A percentile compares a stretch with the other conserved stretches of the same genome.
phyloP scores from a whole-genome alignment of 2,888 invertebrate genomes.

The Drosophila helvetica region DNA sequence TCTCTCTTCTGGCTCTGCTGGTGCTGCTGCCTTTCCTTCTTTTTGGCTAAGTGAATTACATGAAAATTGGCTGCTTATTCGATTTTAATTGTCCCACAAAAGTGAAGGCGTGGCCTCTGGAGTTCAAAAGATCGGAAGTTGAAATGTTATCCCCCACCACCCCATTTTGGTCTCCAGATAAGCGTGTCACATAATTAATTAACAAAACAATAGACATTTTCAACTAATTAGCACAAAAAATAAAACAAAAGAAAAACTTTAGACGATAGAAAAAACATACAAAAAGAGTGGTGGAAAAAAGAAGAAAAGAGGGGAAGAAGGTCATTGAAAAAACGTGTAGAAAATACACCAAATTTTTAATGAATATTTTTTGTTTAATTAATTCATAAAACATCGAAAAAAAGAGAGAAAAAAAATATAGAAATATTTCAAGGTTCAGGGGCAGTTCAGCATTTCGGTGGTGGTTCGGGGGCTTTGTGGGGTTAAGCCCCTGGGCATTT shows the following conservation, averaged over 20 bases:
- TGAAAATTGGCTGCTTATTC: conserved; percentile 72
- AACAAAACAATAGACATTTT: conserved; percentile 63
- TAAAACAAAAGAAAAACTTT: conserved; percentile 38
- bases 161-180: conserved; percentile 51
- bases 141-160: conserved; percentile 7
- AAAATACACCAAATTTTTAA: conserved; percentile 63
- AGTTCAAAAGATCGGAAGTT: conserved; percentile 52
- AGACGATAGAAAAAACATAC: not conserved
- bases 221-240: conserved; percentile 71
- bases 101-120: conserved; percentile 40
- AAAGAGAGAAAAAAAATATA: conserved; percentile 34
- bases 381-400: conserved; percentile 56
- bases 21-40: conserved; percentile 7
- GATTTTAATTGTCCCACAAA: conserved; percentile 65
- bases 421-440: conserved; percentile 70
- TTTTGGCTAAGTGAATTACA: conserved; percentile 71
- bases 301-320: conserved; percentile 50
- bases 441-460: conserved; percentile 62
- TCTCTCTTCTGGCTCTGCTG: conserved; percentile 1
- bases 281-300: not conserved
- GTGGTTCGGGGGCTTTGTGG: conserved; percentile 34
- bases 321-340: conserved; percentile 55
- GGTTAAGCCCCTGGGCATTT: conserved; percentile 42
- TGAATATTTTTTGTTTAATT: conserved; percentile 67
- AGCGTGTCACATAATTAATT: conserved; percentile 78